phyloP scores from a whole-genome alignment of 2,888 invertebrate species.

The Parochlus steinenii region DNA sequence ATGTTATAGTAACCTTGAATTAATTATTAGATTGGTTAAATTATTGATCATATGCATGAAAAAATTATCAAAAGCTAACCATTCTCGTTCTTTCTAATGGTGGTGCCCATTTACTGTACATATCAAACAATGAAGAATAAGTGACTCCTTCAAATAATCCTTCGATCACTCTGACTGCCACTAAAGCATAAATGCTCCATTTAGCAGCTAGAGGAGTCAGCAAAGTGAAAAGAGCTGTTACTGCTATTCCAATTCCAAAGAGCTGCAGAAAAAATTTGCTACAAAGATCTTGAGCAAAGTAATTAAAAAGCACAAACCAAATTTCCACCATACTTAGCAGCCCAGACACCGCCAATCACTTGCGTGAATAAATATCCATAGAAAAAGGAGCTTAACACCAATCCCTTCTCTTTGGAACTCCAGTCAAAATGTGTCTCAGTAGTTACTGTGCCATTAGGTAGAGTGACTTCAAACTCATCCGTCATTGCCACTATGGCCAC shows the following conservation, averaged over 20 bases:
- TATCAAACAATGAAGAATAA: conserved; percentile 2
- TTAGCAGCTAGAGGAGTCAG: conserved; percentile 55
- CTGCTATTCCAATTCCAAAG: conserved; percentile 52
- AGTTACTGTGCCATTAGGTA: conserved; percentile 44
- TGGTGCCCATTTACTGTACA: conserved; percentile 11
- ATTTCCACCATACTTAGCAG: conserved; percentile 72
- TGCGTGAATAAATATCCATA: conserved; percentile 78
- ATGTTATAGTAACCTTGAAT: conserved; percentile 66
- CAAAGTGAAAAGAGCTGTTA: conserved; percentile 54
- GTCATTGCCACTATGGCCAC: conserved; percentile 92
- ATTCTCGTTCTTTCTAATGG: conserved; percentile 7
- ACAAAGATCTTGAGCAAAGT: no score
- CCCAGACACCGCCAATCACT: conserved; percentile 68
- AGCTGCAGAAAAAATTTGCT: no score
- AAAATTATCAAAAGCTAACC: conserved; percentile 1
- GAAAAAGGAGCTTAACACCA: conserved; percentile 73
- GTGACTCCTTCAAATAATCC: conserved; percentile 49
- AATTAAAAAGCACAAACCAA: no score
- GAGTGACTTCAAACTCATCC: conserved; percentile 41
- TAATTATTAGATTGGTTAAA: no score
- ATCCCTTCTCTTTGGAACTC: conserved; percentile 59
- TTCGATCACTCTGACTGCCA: conserved; percentile 50
- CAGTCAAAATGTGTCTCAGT: conserved; percentile 65
- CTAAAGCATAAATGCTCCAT: conserved; percentile 41
- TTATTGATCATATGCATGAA: conserved; percentile 45